Percentiles rank a stretch among this genome's conserved stretches.
Evolutionary conservation across 2,888 invertebrate species (phyloP).

Genomic region (Tachina fera): DNA sequence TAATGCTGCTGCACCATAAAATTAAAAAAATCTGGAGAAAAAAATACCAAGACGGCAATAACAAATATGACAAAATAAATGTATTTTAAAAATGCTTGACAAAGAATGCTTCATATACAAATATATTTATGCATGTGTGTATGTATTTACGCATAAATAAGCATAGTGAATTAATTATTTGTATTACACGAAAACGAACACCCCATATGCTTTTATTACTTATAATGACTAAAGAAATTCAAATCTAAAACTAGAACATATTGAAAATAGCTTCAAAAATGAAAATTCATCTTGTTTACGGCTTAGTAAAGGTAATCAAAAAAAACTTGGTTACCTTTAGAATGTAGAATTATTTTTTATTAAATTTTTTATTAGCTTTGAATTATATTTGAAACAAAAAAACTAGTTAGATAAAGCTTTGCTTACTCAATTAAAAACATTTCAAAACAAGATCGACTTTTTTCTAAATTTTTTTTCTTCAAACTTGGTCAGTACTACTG

Average conservation of each 20-base stretch:
- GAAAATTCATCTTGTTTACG: slow-evolving; percentile 6
- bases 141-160: slow-evolving; percentile 37
- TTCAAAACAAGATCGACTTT: slow-evolving; percentile 61
- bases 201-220: slow-evolving; percentile 29
- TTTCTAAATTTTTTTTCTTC: slow-evolving; percentile 13
- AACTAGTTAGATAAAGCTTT: slow-evolving; percentile 27
- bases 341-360: slow-evolving; percentile 8
- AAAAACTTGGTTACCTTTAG: slow-evolving; percentile 65
- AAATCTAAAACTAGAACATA: slow-evolving; percentile 28
- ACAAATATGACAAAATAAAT: slow-evolving; percentile 55
- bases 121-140: too few relatives aligned
- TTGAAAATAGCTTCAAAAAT: not conserved
- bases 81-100: slow-evolving; percentile 30
- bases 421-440: slow-evolving; percentile 2
- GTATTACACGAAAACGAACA: slow-evolving; percentile 46
- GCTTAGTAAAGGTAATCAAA: not conserved
- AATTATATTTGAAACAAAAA: slow-evolving; percentile 49
- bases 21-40: slow-evolving; percentile 45
- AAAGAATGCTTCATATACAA: slow-evolving; percentile 29
- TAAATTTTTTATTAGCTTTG: slow-evolving; percentile 33
- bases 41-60: slow-evolving; percentile 54
- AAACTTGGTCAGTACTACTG: slow-evolving; percentile 35
- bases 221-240: slow-evolving; percentile 10
- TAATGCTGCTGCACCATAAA: slow-evolving; percentile 35
- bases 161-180: slow-evolving; percentile 59